A percentile compares a stretch with the other conserved stretches of the same genome.
Evolutionary conservation across 1,140 invertebrate genomes (phyloP).

Genomic region (Araneus ventricosus): DNA sequence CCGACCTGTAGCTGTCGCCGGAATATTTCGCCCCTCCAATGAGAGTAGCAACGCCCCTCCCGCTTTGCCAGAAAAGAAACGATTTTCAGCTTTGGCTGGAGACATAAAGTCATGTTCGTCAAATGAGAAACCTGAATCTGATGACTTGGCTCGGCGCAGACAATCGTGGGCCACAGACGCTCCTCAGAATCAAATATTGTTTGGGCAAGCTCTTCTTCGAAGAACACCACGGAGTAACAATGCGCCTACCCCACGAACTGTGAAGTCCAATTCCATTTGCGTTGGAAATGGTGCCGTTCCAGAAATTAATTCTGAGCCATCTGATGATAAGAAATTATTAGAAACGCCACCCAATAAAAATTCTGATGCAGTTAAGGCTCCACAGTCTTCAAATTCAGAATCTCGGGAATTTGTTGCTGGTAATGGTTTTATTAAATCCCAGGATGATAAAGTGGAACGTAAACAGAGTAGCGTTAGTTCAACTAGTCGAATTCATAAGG

Average conservation of each 20-base stretch:
- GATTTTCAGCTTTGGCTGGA: slow-evolving; percentile 52
- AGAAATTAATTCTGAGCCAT: not conserved
- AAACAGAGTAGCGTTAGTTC: not conserved
- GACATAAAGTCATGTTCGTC: slow-evolving; percentile 45
- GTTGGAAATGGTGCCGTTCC: not conserved
- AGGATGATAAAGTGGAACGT: not conserved
- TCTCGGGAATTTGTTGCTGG: not conserved
- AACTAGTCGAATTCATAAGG: not conserved
- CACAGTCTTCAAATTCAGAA: not conserved
- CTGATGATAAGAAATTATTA: not conserved
- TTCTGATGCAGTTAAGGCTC: not conserved
- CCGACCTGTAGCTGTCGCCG: slow-evolving; percentile 68
- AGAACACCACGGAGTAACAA: slow-evolving; percentile 37
- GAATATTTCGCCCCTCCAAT: slow-evolving; percentile 50
- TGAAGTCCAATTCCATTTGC: not conserved
- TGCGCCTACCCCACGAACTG: not conserved
- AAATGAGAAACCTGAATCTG: not conserved
- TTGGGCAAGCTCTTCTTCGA: slow-evolving; percentile 59
- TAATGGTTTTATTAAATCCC: not conserved
- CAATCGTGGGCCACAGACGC: slow-evolving; percentile 61
- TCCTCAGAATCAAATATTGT: slow-evolving; percentile 44
- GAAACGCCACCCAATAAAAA: not conserved
- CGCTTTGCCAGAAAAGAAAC: slow-evolving; percentile 55
- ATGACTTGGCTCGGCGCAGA: slow-evolving; percentile 53
- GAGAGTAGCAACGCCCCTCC: slow-evolving; percentile 27